A percentile compares a stretch with the other conserved stretches of the same genome.
phyloP scores from a whole-genome alignment of 2,888 invertebrate genomes.

The Lasioglossum leucozonium region DNA sequence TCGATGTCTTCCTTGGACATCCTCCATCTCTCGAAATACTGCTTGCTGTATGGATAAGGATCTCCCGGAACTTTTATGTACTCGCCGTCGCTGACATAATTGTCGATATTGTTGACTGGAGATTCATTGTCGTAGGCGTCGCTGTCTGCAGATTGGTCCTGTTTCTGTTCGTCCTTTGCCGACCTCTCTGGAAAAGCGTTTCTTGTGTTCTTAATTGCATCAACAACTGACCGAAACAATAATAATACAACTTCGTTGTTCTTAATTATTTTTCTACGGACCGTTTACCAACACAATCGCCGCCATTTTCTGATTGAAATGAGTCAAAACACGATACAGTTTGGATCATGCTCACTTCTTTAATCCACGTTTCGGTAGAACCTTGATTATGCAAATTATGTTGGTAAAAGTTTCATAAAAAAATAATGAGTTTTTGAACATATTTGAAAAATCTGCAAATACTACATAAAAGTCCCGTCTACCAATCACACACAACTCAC shows the following conservation, averaged over 20 bases:
- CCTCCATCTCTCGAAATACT: conserved; percentile 74
- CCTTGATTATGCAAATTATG: too few species aligned
- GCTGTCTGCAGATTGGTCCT: neutral
- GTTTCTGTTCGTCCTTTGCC: neutral
- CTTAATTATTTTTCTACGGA: neutral
- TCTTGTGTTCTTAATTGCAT: neutral
- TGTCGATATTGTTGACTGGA: neutral
- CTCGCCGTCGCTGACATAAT: conserved; percentile 46
- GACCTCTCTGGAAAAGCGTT: neutral
- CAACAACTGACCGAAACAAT: neutral
- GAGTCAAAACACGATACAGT: too few species aligned
- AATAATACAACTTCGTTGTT: neutral
- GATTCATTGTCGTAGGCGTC: neutral
- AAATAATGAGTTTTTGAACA: too few species aligned
- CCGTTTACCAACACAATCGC: too few species aligned
- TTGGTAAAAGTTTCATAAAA: too few species aligned
- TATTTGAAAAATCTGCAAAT: too few species aligned
- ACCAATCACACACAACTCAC: neutral
- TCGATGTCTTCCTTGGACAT: neutral
- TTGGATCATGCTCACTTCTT: too few species aligned
- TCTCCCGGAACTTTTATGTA: conserved; percentile 73
- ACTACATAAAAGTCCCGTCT: neutral
- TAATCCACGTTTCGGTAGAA: too few species aligned
- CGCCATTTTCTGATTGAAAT: too few species aligned
- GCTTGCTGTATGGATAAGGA: conserved; percentile 75